Conservation (phyloP, 1,140 invertebrate species). For the Meteorus sp. region DNA sequence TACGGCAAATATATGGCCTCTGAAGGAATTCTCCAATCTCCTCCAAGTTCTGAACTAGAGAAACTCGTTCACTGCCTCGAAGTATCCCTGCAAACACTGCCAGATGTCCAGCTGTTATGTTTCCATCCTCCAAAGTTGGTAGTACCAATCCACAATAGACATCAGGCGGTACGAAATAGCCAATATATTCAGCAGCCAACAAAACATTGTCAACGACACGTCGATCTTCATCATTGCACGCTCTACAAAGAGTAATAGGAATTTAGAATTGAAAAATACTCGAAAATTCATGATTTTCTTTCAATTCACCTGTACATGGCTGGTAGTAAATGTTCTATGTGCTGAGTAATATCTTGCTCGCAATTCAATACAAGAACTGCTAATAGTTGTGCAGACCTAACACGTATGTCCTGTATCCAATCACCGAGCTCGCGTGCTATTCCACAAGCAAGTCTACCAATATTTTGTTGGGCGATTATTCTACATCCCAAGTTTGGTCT, state of each 20-base stretch:
- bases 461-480: conserved; percentile 68
- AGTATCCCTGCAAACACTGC: conserved; percentile 57
- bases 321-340: conserved; percentile 65
- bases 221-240: conserved; percentile 64
- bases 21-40: conserved; percentile 51
- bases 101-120: conserved; percentile 58
- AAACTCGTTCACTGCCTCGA: conserved; percentile 45
- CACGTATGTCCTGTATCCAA: conserved; percentile 72
- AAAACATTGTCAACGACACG: conserved; percentile 68
- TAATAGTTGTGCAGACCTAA: conserved; percentile 74
- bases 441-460: conserved; percentile 68
- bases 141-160: conserved; percentile 64
- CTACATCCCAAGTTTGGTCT: conserved; percentile 78
- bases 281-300: conserved; percentile 4
- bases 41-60: conserved; percentile 36
- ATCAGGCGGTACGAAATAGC: conserved; percentile 70
- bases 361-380: conserved; percentile 70
- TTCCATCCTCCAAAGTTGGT: conserved; percentile 59
- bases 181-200: conserved; percentile 67
- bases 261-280: background rate
- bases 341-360: conserved; percentile 71
- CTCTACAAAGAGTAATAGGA: conserved; percentile 37
- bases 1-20: conserved; percentile 45
- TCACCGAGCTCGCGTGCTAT: conserved; percentile 70
- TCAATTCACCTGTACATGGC: conserved; percentile 59